Conservation (phyloP, 2,113 vertebrate species). For the Calidris pygmaea region DNA sequence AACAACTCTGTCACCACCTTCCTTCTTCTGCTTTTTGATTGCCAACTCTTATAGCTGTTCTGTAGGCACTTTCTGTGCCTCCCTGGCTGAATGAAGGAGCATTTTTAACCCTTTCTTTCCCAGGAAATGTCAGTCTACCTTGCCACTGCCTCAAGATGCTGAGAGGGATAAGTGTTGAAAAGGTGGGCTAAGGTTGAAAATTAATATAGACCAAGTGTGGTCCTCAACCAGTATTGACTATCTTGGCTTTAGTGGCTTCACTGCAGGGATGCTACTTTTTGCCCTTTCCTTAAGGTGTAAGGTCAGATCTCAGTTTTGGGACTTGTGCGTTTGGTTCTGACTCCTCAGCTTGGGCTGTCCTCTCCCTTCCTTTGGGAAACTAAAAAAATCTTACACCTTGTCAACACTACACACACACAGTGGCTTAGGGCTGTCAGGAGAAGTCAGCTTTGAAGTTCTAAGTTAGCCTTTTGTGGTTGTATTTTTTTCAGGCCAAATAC, state of each 20-base stretch:
- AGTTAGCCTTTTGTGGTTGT: background rate
- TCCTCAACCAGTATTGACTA: background rate
- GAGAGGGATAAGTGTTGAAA: background rate
- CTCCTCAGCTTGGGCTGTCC: background rate
- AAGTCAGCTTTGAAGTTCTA: background rate
- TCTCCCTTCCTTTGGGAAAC: background rate
- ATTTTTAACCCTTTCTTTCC: background rate
- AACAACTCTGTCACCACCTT: background rate
- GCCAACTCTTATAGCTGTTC: background rate
- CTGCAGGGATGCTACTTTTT: background rate
- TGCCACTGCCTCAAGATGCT: background rate
- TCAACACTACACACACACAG: rapidly evolving
- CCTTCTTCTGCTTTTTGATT: background rate
- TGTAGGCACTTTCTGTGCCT: background rate
- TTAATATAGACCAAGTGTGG: background rate
- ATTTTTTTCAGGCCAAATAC: background rate
- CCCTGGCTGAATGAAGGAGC: background rate
- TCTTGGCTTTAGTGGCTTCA: background rate
- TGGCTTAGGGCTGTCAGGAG: background rate
- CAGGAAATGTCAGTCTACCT: background rate
- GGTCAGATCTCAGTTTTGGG: background rate
- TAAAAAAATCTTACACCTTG: background rate
- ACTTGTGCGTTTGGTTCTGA: background rate
- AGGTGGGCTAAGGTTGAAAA: background rate
- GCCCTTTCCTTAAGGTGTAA: background rate